phyloP scores from a whole-genome alignment of 2,888 invertebrate species.

The Drosophila neotestacea region DNA sequence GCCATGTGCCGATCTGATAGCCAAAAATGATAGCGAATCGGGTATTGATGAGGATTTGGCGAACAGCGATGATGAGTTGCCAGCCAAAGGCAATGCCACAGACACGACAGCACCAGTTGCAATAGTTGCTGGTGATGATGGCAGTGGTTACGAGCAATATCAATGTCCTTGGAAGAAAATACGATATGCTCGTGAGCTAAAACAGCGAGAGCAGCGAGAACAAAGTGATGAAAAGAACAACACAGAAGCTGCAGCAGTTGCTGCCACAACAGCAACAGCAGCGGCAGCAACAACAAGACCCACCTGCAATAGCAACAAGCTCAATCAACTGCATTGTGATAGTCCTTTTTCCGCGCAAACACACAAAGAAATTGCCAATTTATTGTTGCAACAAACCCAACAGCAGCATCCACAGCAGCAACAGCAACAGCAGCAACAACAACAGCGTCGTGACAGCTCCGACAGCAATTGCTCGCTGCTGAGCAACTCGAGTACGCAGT shows the following conservation, averaged over 20 bases:
- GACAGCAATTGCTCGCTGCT: slow-evolving; percentile 85
- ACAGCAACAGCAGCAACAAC: slow-evolving; percentile 64
- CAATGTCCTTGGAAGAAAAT: slow-evolving; percentile 86
- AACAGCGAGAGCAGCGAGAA: slow-evolving; percentile 81
- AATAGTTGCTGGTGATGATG: slow-evolving; percentile 24
- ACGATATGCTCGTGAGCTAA: slow-evolving; percentile 84
- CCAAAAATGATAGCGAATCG: slow-evolving; percentile 77
- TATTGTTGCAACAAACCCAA: slow-evolving; percentile 73
- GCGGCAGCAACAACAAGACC: slow-evolving; percentile 36
- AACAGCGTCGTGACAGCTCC: slow-evolving; percentile 84
- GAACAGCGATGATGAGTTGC: slow-evolving; percentile 71
- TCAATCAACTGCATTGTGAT: slow-evolving; percentile 78
- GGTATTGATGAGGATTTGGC: slow-evolving; percentile 80
- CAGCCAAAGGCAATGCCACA: slow-evolving; percentile 32
- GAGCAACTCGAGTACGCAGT: slow-evolving; percentile 84
- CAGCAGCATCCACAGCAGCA: slow-evolving; percentile 55
- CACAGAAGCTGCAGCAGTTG: slow-evolving; percentile 17
- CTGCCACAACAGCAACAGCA: slow-evolving; percentile 31
- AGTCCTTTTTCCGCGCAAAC: slow-evolving; percentile 75
- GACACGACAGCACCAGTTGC: slow-evolving; percentile 39
- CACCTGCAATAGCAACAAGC: slow-evolving; percentile 58
- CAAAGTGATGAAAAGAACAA: slow-evolving; percentile 45
- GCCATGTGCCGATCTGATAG: slow-evolving; percentile 65
- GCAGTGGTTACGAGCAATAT: slow-evolving; percentile 79
- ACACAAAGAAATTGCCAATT: slow-evolving; percentile 75